These are phyloP conservation scores for Drosophila pallidifrons DNA, from an alignment of 1,140 invertebrate species.

Conservation along the genomic window DNA sequence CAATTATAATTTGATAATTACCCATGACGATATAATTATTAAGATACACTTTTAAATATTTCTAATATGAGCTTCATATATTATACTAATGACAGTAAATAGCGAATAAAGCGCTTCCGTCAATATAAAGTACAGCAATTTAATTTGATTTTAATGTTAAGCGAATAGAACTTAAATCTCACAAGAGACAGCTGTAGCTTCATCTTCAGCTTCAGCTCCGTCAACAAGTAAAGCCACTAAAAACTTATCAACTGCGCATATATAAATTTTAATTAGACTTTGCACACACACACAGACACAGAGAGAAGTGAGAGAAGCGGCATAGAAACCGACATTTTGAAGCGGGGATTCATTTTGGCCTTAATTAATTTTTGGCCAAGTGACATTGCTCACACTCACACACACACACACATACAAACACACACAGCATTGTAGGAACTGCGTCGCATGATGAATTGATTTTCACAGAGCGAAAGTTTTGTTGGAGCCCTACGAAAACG, in stretches of 20 bases:
- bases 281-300: slow-evolving; percentile 33
- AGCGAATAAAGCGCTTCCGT: background rate
- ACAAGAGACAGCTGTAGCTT: slow-evolving; percentile 25
- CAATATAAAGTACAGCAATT: background rate
- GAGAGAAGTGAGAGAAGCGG: background rate
- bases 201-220: slow-evolving; percentile 12
- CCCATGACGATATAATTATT: no score
- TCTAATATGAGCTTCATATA: no score
- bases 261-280: slow-evolving; percentile 79
- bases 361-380: slow-evolving; percentile 82
- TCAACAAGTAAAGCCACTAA: slow-evolving; percentile 71
- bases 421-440: background rate
- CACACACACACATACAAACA: background rate
- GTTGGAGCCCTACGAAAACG: slow-evolving; percentile 5
- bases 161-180: background rate
- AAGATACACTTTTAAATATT: no score
- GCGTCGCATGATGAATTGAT: slow-evolving; percentile 65
- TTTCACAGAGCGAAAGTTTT: slow-evolving; percentile 67
- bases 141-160: background rate
- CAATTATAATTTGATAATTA: no score
- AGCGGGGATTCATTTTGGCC: slow-evolving; percentile 56
- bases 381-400: slow-evolving; percentile 57
- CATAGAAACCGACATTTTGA: slow-evolving; percentile 52
- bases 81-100: background rate
- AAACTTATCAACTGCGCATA: slow-evolving; percentile 79